phyloP scores from a whole-genome alignment of 2,797 vertebrate genomes.

The Aplochiton taeniatus region DNA sequence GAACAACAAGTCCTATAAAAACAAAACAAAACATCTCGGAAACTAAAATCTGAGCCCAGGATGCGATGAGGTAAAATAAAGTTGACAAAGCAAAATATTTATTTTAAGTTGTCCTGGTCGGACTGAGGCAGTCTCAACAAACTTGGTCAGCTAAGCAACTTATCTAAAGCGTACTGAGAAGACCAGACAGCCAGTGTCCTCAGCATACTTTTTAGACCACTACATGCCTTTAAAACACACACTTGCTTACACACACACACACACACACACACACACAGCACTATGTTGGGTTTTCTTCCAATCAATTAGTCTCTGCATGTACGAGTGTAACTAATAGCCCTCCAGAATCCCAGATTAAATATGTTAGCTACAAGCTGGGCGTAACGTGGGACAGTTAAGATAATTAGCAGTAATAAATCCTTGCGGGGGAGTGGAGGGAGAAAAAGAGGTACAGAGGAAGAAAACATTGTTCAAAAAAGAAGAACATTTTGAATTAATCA shows the following conservation, averaged over 20 bases:
- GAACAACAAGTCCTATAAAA: no score
- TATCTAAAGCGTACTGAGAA: no score
- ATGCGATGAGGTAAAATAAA: no score
- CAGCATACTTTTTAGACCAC: no score
- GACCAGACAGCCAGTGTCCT: no score
- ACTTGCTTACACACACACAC: conserved; percentile 1
- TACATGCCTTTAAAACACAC: not conserved
- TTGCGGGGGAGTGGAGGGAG: conserved; percentile 10
- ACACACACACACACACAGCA: not conserved
- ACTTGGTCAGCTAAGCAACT: no score
- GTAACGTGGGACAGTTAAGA: conserved; percentile 65
- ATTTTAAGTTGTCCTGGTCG: no score
- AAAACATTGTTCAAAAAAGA: not conserved
- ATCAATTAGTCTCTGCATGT: conserved; percentile 69
- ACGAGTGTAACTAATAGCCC: conserved; percentile 73
- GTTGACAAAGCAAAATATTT: no score
- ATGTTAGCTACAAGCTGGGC: conserved; percentile 65
- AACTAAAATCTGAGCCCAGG: no score
- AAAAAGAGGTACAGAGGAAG: conserved; percentile 10
- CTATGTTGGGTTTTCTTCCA: conserved; percentile 6
- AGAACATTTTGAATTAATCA: not conserved
- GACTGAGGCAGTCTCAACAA: no score
- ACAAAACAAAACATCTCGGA: no score
- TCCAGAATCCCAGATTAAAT: conserved; percentile 72
- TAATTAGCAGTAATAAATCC: conserved; percentile 74